Evolutionary conservation across 2,113 vertebrate genomes (phyloP).

Genomic region (rabbit (Oryctolagus cuniculus)): mOryCun1.1 NC_091443.1:29153001-29153500

Average conservation of each 20-base stretch:
- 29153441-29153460: neutral
- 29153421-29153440: neutral
- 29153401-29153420: neutral
- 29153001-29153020: neutral
- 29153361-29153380: neutral
- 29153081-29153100: neutral
- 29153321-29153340: neutral
- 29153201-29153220: no score
- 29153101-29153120: neutral
- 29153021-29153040: neutral
- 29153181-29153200: neutral
- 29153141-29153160: neutral
- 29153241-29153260: neutral
- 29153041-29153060: neutral
- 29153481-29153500: constrained; percentile 4
- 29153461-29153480: neutral
- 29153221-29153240: neutral
- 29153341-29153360: neutral
- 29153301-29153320: neutral
- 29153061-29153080: neutral
- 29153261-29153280: neutral
- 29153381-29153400: neutral
- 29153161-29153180: neutral
- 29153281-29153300: neutral
- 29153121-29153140: neutral